Base-by-base conservation (phyloP, 2,797 vertebrate genomes). In the Menidia menidia region DNA sequence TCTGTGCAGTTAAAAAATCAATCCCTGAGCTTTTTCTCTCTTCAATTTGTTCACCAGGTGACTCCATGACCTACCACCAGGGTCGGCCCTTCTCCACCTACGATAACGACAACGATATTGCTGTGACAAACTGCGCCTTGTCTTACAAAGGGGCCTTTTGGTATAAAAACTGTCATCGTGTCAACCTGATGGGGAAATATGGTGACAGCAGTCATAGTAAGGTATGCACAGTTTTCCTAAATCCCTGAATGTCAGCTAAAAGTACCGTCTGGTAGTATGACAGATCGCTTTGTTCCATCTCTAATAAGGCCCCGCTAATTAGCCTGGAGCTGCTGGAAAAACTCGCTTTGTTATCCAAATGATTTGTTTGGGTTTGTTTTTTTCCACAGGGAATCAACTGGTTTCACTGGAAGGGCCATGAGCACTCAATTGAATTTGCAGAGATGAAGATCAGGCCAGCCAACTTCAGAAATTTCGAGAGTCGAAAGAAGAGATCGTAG, bases 361-460 rank as follows among this genome's bases (percentile, higher is more conserved):
- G 6, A 51, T 55, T 11, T 58, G 3, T 43, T 0, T 25, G 25
- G 25, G 25, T 25, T 44, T 71, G 1, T 42, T 47, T 54, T 64
- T 60, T 32, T 67, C 48, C 43, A 42, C 88, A 99, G 98, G 98
- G 98, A 0, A 93, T 99, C 71, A 99, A 99, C 92, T 99, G 98
- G 98, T 99, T 97, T 95, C 97, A 98, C 77, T 99, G 97, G 98
- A 99, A 96, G 66, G 97, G 97, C 53, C 97, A 99, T 0, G 96
- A 98, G 68, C 92, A 98, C 60, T 99, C 98, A 3, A 96, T 99
- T 74, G 88, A 95, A 68, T 98, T 97, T 81, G 97, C 96, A 0
- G 97, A 99, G 92, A 98, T 99, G 98, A 99, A 98, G 89, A 84
- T 99, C 60, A 94, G 98, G 76, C 96, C 97, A 0, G 92, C 91